These are phyloP conservation scores for Enteromius argenteus DNA, from an alignment of 2,797 vertebrate species.

Conservation along the genomic window DNA sequence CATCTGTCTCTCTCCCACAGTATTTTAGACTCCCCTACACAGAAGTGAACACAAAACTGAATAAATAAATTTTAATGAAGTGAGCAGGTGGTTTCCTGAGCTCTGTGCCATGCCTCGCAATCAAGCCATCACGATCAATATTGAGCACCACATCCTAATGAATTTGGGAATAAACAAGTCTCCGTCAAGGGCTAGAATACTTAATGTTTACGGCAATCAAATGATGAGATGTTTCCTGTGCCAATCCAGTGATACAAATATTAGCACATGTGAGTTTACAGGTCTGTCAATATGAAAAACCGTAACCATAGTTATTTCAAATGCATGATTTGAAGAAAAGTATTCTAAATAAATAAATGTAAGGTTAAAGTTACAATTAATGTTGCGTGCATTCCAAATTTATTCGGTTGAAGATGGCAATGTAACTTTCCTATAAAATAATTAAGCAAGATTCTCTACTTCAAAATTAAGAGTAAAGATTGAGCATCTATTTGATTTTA, in stretches of 20 bases:
- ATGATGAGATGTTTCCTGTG: neutral
- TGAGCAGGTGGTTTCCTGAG: conserved; percentile 40
- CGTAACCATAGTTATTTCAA: neutral
- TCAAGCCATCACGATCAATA: conserved; percentile 43
- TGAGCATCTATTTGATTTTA: neutral
- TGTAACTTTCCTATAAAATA: no score
- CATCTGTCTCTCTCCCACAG: conserved; percentile 38
- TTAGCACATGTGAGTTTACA: no score
- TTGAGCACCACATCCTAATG: conserved; percentile 27
- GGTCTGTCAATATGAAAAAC: neutral
- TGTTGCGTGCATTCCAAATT: neutral
- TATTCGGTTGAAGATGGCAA: no score
- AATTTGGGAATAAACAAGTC: conserved; percentile 33
- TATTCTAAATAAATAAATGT: neutral
- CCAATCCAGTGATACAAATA: neutral
- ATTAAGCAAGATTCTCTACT: no score
- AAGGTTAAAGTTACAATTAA: neutral
- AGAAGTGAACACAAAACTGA: conserved; percentile 39
- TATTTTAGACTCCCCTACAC: conserved; percentile 20
- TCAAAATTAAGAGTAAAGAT: neutral
- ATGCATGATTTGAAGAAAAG: neutral
- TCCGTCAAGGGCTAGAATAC: conserved; percentile 14
- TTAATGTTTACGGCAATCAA: neutral
- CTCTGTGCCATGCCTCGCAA: conserved; percentile 1
- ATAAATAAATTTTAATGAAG: conserved; percentile 54